Evolutionary conservation across 2,797 vertebrate genomes (phyloP).

Genomic region (Myotis daubentonii): DNA sequence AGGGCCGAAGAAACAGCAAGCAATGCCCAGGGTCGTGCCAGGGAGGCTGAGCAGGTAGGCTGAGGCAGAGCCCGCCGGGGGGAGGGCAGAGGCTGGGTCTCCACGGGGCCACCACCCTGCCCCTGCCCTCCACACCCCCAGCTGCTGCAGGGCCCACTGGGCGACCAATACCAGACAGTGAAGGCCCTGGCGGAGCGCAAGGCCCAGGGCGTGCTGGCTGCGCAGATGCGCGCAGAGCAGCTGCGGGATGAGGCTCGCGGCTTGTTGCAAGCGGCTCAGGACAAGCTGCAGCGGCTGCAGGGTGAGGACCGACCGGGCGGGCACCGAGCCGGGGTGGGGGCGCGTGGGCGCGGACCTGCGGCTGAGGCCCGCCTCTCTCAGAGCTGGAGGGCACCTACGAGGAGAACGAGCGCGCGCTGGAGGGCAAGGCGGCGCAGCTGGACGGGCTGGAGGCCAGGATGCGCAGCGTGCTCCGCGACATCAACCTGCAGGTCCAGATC

Average conservation of each 20-base stretch:
- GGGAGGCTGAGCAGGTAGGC: slow-evolving; percentile 94
- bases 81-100: not conserved
- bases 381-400: slow-evolving; percentile 95
- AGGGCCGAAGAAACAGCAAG: slow-evolving; percentile 94
- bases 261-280: slow-evolving; percentile 91
- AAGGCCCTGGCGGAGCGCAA: slow-evolving; percentile 93
- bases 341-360: not conserved
- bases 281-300: slow-evolving; percentile 92
- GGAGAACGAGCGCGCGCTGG: slow-evolving; percentile 92
- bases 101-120: not conserved
- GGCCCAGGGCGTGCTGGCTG: slow-evolving; percentile 90
- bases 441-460: slow-evolving; percentile 96
- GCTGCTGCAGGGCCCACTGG: slow-evolving; percentile 93
- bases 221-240: slow-evolving; percentile 91
- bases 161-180: slow-evolving; percentile 92
- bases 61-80: not conserved
- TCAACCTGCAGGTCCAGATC: slow-evolving; percentile 98
- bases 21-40: slow-evolving; percentile 90
- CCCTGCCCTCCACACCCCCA: slow-evolving; percentile 56
- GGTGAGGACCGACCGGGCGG: slow-evolving; percentile 82
- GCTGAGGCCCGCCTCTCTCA: slow-evolving; percentile 66
- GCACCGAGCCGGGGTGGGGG: not conserved
- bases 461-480: slow-evolving; percentile 93
- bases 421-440: slow-evolving; percentile 94
- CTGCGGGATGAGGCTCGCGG: slow-evolving; percentile 92